Conservation (phyloP, 2,113 vertebrate genomes). For the Ranitomeya variabilis region DNA sequence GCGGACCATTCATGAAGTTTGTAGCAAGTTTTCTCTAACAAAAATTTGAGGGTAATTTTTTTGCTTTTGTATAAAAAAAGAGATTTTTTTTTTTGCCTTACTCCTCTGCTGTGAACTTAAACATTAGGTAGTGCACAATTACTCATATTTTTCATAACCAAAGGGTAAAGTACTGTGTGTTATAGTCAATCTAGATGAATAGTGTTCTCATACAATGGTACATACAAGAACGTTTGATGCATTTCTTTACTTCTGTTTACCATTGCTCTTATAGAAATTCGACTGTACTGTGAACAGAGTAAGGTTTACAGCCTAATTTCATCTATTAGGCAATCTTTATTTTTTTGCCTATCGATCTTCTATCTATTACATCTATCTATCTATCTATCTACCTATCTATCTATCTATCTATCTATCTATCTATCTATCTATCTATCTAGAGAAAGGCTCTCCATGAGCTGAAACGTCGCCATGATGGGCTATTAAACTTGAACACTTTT, state of each 20-base stretch:
- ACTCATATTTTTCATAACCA: neutral
- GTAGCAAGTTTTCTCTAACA: neutral
- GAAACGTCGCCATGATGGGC: too few relatives aligned
- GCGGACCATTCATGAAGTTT: neutral
- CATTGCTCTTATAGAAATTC: neutral
- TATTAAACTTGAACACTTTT: too few relatives aligned
- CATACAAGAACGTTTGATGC: neutral
- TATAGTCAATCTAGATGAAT: neutral
- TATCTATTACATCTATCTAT: neutral
- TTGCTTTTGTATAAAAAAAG: neutral
- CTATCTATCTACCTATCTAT: neutral
- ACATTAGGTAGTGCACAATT: neutral
- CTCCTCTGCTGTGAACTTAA: neutral
- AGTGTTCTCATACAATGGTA: neutral
- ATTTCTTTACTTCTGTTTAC: neutral
- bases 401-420: neutral
- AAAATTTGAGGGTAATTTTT: neutral
- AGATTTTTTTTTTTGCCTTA: neutral
- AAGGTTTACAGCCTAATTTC: too few relatives aligned
- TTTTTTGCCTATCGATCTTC: neutral
- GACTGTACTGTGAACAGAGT: neutral
- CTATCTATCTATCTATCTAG: neutral
- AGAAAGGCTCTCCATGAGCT: too few relatives aligned
- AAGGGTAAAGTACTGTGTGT: neutral
- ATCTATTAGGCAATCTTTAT: too few relatives aligned